phyloP scores from a whole-genome alignment of 2,888 invertebrate genomes.

The Lathronympha strigana region DNA sequence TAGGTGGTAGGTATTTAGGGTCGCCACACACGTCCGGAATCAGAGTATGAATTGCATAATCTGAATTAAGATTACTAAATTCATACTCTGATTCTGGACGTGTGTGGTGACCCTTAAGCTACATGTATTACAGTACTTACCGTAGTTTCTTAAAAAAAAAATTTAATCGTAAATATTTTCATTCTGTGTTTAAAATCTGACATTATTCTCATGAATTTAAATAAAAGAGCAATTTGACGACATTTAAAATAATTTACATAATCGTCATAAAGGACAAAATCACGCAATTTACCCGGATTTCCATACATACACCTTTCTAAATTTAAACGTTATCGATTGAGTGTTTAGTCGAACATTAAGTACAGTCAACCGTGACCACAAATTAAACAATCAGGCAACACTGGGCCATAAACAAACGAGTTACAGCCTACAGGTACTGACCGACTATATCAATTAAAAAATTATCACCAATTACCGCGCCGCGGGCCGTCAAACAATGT shows the following conservation, averaged over 20 bases:
- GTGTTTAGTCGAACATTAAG: conserved; percentile 38
- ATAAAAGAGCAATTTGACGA: conserved; percentile 20
- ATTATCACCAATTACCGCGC: conserved; percentile 72
- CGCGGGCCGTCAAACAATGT: conserved; percentile 68
- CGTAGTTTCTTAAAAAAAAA: too few species aligned
- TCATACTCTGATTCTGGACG: too few species aligned
- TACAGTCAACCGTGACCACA: conserved; percentile 39
- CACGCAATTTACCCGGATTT: conserved; percentile 27
- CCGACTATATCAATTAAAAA: conserved; percentile 69
- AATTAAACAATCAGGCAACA: conserved; percentile 39
- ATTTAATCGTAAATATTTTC: too few species aligned
- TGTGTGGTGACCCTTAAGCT: too few species aligned
- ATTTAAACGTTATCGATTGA: conserved; percentile 30
- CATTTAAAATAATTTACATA: conserved; percentile 29
- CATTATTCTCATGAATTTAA: conserved; percentile 9
- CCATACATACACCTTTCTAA: conserved; percentile 37
- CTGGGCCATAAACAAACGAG: conserved; percentile 37
- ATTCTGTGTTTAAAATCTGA: conserved; percentile 6
- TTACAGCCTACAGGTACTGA: conserved; percentile 42
- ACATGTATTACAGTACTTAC: too few species aligned
- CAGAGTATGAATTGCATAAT: too few species aligned
- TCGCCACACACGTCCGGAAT: too few species aligned
- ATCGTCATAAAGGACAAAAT: conserved; percentile 24
- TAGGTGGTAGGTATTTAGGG: too few species aligned
- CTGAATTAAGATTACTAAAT: too few species aligned